A percentile compares a stretch with the other conserved stretches of the same genome.
Conservation (phyloP, 2,888 invertebrate species). For the Trisateles emortualis region DNA sequence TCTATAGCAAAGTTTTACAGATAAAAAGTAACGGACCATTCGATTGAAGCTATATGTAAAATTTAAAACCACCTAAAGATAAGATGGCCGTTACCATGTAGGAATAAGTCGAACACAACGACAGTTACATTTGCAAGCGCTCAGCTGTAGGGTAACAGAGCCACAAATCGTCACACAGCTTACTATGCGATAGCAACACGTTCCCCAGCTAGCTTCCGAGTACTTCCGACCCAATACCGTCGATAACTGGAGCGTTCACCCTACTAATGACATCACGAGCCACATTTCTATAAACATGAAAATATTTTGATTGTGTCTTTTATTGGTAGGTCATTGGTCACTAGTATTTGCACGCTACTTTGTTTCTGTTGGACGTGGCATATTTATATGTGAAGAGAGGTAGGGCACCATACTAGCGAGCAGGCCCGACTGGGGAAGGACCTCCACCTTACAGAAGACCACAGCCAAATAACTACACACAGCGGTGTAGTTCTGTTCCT, state of each 20-base stretch:
- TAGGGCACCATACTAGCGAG: no score
- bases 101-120: slow-evolving; percentile 1
- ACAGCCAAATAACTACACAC: no score
- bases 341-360: no score
- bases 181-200: slow-evolving; percentile 15
- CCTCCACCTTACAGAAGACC: no score
- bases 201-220: no score
- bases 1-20: not conserved
- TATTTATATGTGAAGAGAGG: no score
- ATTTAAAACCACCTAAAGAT: slow-evolving; percentile 7
- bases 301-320: not conserved
- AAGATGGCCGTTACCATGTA: slow-evolving; percentile 4
- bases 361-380: no score
- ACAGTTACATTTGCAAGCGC: slow-evolving; percentile 2
- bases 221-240: slow-evolving; percentile 17
- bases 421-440: no score
- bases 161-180: slow-evolving; percentile 13
- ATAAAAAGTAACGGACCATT: not conserved
- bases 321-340: no score
- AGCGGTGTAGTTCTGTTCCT: no score
- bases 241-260: slow-evolving; percentile 33
- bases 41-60: not conserved
- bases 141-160: slow-evolving; percentile 9
- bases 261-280: slow-evolving; percentile 2
- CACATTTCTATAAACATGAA: slow-evolving; percentile 6